Conservation (phyloP, 2,888 invertebrate genomes). For the Pocota personata region DNA sequence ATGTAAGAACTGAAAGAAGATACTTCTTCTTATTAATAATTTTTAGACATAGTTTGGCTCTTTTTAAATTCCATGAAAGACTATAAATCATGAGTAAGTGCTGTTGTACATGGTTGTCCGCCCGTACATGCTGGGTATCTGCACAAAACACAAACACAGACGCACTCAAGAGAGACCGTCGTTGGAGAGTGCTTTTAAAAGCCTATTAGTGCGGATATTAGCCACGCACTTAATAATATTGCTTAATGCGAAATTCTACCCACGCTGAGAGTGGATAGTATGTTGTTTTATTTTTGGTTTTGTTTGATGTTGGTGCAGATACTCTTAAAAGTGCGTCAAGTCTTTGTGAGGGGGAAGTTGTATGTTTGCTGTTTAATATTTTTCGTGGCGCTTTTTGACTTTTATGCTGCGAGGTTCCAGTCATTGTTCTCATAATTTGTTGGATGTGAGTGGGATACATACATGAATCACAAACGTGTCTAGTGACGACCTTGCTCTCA, state of each 20-base stretch:
- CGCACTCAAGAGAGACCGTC: neutral
- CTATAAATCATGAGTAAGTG: constrained; percentile 53
- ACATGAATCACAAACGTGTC: no score
- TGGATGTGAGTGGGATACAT: no score
- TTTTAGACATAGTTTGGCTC: constrained; percentile 37
- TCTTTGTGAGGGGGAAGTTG: neutral
- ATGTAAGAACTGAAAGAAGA: constrained; percentile 6
- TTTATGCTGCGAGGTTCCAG: no score
- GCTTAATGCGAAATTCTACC: constrained; percentile 28
- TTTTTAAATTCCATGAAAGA: constrained; percentile 39
- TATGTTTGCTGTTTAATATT: neutral
- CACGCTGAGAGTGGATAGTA: neutral
- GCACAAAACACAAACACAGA: neutral
- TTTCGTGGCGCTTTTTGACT: neutral
- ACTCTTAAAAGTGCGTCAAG: neutral
- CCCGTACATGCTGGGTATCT: neutral
- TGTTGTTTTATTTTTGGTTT: neutral
- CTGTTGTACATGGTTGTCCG: neutral
- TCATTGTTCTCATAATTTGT: no score
- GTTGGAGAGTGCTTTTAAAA: constrained; percentile 9
- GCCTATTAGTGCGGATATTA: constrained; percentile 44
- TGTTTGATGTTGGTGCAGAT: neutral
- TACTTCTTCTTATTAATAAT: constrained; percentile 4
- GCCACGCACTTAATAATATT: constrained; percentile 23
- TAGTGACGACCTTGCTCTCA: no score